Base-by-base conservation (phyloP, 2,888 invertebrate genomes). In the Metacarcinus magister region DNA sequence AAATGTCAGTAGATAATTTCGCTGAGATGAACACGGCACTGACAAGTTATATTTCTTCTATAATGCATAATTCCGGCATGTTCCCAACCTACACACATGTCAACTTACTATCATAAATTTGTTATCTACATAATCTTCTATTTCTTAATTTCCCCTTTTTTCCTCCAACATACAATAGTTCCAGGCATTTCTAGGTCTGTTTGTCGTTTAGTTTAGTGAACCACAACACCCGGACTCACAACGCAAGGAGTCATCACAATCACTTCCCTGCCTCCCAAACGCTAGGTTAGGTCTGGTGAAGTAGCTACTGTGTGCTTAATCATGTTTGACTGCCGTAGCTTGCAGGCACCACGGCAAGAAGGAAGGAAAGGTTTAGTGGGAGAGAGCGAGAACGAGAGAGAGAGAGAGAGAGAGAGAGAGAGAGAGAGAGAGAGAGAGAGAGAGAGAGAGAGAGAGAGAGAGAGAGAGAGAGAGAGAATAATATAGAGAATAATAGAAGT, bases 401-500 rank as follows among this genome's bases (percentile, higher is more conserved):
- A 48, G 91, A 28, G 48, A 91, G 48, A 28, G 28, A 48, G 48
- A 28, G 48, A 28, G 28, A 28, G 48, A 48, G 28, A 44, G 91
- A 44, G 91, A 44, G 91, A 91, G 44, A 44, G 48, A 91, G 46
- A 44, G 91, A 91, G 46, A 44, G 91, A 91, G 28, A 44, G 91
- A 91, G 46, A 28, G 48, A 48, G 28, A 28, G 48, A 48, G 28
- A 28, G 48, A 48, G 28, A 48, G 91, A 44, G 46, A 91, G 46
- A 91, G 23, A 28, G 48, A 48, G 28, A 28, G 48, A 28, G 48
- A 28, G 48, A 28, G 48, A 48, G 48, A 48, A 44, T 10, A n/a
- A 16, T 48, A 48, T 48, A 54, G 54, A 19, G 54, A 54, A 54
- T 75, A 75, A n/a, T 75, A 7, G 23, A n/a, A n/a, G 23, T 75